A percentile compares a stretch with the other conserved stretches of the same genome.
Evolutionary conservation across 1,140 invertebrate genomes (phyloP).

Genomic region (Dryas iulia): DNA sequence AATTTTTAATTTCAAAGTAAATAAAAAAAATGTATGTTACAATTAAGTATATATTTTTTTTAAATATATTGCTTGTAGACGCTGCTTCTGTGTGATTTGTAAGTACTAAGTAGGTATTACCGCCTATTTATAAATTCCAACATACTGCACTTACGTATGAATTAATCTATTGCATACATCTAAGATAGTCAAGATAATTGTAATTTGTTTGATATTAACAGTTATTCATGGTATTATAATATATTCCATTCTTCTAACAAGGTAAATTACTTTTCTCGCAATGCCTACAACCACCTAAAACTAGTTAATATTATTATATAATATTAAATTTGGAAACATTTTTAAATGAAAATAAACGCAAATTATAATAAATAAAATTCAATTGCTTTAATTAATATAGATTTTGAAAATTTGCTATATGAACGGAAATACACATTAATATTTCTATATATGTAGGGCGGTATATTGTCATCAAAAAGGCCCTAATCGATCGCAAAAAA

Average conservation of each 20-base stretch:
- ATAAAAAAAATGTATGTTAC: too few relatives aligned
- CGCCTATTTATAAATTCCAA: too few relatives aligned
- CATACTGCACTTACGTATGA: neutral
- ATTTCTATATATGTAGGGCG: neutral
- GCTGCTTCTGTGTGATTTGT: too few relatives aligned
- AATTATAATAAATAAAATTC: too few relatives aligned
- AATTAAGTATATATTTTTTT: too few relatives aligned
- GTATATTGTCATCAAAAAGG: constrained; percentile 1
- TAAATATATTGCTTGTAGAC: too few relatives aligned
- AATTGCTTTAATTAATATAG: neutral
- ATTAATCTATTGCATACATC: neutral
- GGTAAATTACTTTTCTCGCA: too few relatives aligned
- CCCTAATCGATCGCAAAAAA: constrained; percentile 17
- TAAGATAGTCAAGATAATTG: neutral
- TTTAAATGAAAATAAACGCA: neutral
- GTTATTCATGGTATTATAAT: neutral
- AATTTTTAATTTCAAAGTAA: too few relatives aligned
- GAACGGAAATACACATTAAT: neutral
- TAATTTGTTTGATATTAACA: neutral
- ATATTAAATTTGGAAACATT: too few relatives aligned
- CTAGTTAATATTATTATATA: too few relatives aligned
- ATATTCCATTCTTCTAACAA: neutral
- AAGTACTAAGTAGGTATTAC: too few relatives aligned
- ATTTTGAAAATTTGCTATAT: neutral
- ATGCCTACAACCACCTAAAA: too few relatives aligned